Conservation (phyloP, 2,113 vertebrate genomes). For the Macquaria ambigua region DNA sequence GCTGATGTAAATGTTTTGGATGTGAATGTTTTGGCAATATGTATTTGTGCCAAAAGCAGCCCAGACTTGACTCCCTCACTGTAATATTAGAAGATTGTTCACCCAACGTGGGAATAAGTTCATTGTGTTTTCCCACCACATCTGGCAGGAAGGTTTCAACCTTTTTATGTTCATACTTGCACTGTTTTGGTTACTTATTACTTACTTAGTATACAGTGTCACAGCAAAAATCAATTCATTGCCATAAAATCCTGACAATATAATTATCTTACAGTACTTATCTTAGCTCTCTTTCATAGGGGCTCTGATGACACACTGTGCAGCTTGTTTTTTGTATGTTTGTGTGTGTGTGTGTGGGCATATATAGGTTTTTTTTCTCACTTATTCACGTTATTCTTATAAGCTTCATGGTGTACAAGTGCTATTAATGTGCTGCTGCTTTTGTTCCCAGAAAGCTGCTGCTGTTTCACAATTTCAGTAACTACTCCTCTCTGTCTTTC, state of each 20-base stretch:
- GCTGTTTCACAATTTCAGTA: constrained; percentile 33
- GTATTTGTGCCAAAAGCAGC: constrained; percentile 11
- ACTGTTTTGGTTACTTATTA: constrained; percentile 11
- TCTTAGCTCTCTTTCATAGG: background rate
- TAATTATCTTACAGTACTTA: constrained; percentile 2
- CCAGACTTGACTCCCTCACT: constrained; percentile 9
- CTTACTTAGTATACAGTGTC: background rate
- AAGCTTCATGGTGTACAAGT: background rate
- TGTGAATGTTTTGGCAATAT: background rate
- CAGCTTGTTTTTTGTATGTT: background rate
- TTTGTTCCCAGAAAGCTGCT: constrained; percentile 42
- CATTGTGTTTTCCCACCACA: constrained; percentile 21
- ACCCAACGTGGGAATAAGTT: background rate
- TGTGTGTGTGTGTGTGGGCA: background rate
- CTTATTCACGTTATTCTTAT: background rate
- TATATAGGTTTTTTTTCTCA: background rate
- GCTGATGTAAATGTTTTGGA: constrained; percentile 16
- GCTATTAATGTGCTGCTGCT: background rate
- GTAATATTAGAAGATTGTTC: constrained; percentile 40
- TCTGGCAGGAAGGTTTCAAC: constrained; percentile 15
- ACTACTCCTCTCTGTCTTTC: constrained; percentile 28
- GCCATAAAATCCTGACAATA: constrained; percentile 17
- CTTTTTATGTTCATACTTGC: background rate
- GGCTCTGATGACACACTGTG: background rate
- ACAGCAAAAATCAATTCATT: constrained; percentile 4